Percentiles rank a stretch among this genome's conserved stretches.
These are phyloP conservation scores for Scartelaos histophorus DNA, from an alignment of 2,113 vertebrate species.

Conservation along the genomic window DNA sequence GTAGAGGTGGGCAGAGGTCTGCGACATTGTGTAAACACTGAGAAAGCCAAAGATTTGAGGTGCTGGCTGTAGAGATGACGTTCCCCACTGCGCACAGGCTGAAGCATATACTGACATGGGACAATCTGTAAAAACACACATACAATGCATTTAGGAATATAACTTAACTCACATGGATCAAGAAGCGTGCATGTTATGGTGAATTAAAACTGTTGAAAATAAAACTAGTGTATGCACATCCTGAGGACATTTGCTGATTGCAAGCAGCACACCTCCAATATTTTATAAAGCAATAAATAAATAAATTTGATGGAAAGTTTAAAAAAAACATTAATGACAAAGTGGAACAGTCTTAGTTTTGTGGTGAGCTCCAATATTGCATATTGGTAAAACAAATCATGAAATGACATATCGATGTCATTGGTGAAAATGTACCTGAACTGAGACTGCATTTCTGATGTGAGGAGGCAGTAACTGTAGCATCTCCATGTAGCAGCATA, in stretches of 20 bases:
- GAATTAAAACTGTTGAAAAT: background rate
- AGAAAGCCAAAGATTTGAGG: constrained; percentile 97
- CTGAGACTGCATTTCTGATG: constrained; percentile 91
- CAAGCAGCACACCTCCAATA: constrained; percentile 18
- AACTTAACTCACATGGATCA: background rate
- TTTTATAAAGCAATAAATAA: background rate
- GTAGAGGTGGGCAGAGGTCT: constrained; percentile 92
- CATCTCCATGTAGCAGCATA: constrained; percentile 97
- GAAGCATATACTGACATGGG: constrained; percentile 94
- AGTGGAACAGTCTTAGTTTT: background rate
- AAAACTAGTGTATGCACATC: background rate
- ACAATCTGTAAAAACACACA: constrained; percentile 83
- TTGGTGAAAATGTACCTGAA: constrained; percentile 83
- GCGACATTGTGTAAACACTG: constrained; percentile 94
- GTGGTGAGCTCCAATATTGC: background rate
- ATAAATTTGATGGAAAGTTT: background rate
- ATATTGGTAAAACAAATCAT: background rate
- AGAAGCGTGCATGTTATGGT: background rate
- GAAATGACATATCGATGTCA: too few species aligned
- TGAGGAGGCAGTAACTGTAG: constrained; percentile 88
- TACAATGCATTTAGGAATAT: background rate
- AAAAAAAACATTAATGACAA: background rate
- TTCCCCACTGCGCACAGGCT: constrained; percentile 93
- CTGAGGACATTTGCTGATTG: constrained; percentile 4
- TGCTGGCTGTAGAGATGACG: constrained; percentile 94